Conservation (phyloP, 2,888 invertebrate genomes). For the Bimastos eiseni region DNA sequence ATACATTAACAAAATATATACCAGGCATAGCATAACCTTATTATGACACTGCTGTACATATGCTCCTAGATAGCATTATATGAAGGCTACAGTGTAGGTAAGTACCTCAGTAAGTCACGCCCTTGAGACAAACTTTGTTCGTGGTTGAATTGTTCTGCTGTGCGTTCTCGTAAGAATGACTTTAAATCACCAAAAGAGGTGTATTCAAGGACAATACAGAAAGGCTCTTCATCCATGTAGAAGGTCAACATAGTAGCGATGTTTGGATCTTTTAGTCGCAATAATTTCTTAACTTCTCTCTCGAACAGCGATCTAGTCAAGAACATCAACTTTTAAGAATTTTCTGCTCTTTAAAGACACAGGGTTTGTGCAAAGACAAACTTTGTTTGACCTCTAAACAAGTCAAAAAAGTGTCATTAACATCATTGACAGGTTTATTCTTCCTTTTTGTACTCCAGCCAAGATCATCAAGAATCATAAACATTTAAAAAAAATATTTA, state of each 20-base stretch:
- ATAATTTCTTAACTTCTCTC: slow-evolving; percentile 80
- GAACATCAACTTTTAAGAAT: background rate
- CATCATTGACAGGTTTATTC: background rate
- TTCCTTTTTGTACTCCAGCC: background rate
- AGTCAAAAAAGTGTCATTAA: background rate
- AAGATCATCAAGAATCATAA: background rate
- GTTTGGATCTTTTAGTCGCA: slow-evolving; percentile 78
- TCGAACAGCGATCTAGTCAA: slow-evolving; percentile 64
- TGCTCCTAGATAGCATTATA: background rate
- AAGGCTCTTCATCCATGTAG: slow-evolving; percentile 79
- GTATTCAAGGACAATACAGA: slow-evolving; percentile 85
- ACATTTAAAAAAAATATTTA: background rate
- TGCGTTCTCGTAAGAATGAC: slow-evolving; percentile 67
- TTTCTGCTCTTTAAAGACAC: background rate
- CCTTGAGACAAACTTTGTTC: background rate
- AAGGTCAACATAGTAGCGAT: slow-evolving; percentile 80
- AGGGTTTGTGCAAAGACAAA: background rate
- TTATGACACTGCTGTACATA: too few relatives aligned
- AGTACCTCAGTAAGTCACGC: background rate
- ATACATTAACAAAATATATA: background rate
- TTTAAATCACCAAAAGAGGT: slow-evolving; percentile 83
- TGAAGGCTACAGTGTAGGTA: background rate
- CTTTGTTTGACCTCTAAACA: background rate
- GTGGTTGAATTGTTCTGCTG: background rate
- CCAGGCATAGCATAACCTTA: background rate